Evolutionary conservation across 2,888 invertebrate genomes (phyloP), one percentile per base, ranked within the genome.

Genomic region (Eledone cirrhosa): DNA sequence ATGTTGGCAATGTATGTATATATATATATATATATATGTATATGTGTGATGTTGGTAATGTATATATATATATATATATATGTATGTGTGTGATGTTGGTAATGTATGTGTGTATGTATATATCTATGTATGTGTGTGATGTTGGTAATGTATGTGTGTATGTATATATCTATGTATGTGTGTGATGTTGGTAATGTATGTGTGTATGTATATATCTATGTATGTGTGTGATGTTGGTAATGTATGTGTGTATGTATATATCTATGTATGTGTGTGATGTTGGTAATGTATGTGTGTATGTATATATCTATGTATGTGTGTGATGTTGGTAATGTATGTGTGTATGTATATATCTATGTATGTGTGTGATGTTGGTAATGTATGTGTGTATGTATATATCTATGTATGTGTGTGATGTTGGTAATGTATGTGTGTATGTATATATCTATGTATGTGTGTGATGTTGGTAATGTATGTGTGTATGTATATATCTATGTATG

Each of bases 61-160:
- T n/a, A n/a, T 63, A 63, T 63, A 63, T 63, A 63, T 63, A 63
- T 63, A 63, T 63, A n/a, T 63, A n/a, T n/a, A n/a, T n/a, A n/a
- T n/a, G n/a, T n/a, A n/a, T n/a, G n/a, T n/a, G n/a, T n/a, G n/a
- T n/a, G n/a, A n/a, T n/a, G n/a, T n/a, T n/a, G n/a, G n/a, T n/a
- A n/a, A 63, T 63, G 13, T 63, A 14, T 63, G 27, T 63, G 13
- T 63, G 27, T 63, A 1, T 63, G 27, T 63, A 2, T 63, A 63
- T 19, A n/a, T 63, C n/a, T 63, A 63, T 63, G 27, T n/a, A n/a
- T 63, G n/a, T 14, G 27, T n/a, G n/a, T 33, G 8, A 33, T 33
- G 8, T 33, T n/a, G n/a, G 33, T 33, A 33, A 33, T 33, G 33
- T 33, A 33, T 33, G 33, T 33, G 8, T 33, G 33, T 33, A 33